These are phyloP conservation scores for Alectura lathami DNA, from an alignment of 2,113 vertebrate genomes.

Conservation along the genomic window DNA sequence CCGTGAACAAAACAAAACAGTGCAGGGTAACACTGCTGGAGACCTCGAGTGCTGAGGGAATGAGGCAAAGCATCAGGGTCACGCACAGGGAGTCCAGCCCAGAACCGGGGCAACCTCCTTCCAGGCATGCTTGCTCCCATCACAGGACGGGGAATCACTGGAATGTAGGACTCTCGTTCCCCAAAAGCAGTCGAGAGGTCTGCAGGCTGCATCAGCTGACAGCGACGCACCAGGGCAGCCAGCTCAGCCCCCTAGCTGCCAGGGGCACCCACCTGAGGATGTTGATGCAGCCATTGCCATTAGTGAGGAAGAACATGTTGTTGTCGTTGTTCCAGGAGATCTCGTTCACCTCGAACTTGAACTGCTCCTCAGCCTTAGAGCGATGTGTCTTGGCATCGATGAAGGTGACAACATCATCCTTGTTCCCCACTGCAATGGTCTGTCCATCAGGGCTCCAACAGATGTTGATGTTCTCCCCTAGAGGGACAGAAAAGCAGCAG, in stretches of 20 bases:
- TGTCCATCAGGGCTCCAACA: constrained; percentile 99
- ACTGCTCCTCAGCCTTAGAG: constrained; percentile 94
- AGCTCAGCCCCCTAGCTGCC: background rate
- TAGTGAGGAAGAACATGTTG: constrained; percentile 98
- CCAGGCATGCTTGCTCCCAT: background rate
- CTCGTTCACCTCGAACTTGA: constrained; percentile 99
- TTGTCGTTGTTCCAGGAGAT: constrained; percentile 99
- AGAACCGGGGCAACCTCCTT: background rate
- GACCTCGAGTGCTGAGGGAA: background rate
- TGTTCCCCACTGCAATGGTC: constrained; percentile 97
- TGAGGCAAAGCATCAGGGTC: background rate
- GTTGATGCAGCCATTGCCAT: constrained; percentile 97
- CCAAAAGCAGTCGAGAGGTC: background rate
- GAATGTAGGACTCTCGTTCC: fast-evolving
- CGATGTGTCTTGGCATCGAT: constrained; percentile 95
- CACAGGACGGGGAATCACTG: background rate
- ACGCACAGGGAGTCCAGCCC: fast-evolving
- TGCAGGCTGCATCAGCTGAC: background rate
- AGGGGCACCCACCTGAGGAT: constrained; percentile 84
- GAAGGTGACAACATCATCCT: constrained; percentile 99
- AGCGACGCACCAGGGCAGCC: background rate
- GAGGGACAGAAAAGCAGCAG: background rate
- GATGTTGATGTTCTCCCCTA: constrained; percentile 98
- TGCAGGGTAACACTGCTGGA: background rate
- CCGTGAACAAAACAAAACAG: background rate